A percentile compares a stretch with the other conserved stretches of the same genome.
These are phyloP conservation scores for Albula goreensis DNA, from an alignment of 2,113 vertebrate genomes.

Conservation along the genomic window DNA sequence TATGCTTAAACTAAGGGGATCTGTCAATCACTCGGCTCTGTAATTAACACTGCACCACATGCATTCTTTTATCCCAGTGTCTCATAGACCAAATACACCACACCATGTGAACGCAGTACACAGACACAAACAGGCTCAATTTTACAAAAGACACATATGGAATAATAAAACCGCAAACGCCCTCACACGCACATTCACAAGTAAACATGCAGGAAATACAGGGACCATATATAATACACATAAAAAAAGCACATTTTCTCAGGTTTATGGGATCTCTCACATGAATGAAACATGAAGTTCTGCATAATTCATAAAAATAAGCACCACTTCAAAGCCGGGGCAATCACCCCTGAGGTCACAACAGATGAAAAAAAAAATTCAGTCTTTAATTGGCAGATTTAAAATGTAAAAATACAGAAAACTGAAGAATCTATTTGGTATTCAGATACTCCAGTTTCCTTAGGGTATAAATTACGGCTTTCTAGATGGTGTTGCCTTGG, in stretches of 20 bases:
- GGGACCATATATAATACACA: too few species aligned
- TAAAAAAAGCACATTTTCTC: too few species aligned
- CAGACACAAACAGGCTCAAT: not conserved
- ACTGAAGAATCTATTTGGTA: not conserved
- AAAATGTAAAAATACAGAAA: not conserved
- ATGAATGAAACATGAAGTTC: too few species aligned
- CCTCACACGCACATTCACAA: not conserved
- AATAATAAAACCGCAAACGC: not conserved
- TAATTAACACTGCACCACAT: not conserved
- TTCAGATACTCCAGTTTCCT: not conserved
- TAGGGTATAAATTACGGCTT: not conserved
- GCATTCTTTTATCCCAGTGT: slow-evolving; percentile 26
- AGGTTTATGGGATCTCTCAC: too few species aligned
- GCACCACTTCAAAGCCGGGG: not conserved
- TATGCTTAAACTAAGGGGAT: slow-evolving; percentile 28
- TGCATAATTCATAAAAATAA: not conserved
- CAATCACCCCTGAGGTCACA: not conserved
- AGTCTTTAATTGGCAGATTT: not conserved
- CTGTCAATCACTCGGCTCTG: slow-evolving; percentile 13
- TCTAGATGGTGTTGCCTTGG: not conserved
- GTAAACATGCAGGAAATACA: not conserved
- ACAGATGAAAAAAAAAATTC: not conserved
- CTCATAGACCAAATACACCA: not conserved
- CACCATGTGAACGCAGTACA: not conserved
- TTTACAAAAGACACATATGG: slow-evolving; percentile 15